These are phyloP conservation scores for Eucera pruinosa DNA, from an alignment of 2,888 invertebrate genomes.

Conservation along the genomic window DNA sequence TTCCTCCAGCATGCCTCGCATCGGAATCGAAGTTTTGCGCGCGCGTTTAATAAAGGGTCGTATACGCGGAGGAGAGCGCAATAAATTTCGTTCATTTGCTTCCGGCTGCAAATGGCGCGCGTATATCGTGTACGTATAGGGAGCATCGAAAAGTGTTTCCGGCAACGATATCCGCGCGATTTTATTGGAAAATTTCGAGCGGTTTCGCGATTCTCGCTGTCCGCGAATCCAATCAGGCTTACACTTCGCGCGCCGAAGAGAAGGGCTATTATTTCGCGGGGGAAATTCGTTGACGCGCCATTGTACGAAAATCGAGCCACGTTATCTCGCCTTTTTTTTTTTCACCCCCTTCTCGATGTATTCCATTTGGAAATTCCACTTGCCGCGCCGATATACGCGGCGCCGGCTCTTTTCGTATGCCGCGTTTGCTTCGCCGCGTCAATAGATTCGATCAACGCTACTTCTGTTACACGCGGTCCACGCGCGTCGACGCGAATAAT, in stretches of 20 bases:
- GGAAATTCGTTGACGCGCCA: constrained; percentile 48
- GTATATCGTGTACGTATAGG: constrained; percentile 13
- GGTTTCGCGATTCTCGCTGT: constrained; percentile 17
- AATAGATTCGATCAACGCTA: constrained; percentile 20
- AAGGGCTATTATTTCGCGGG: constrained; percentile 35
- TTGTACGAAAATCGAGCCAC: constrained; percentile 45
- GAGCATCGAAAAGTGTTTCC: constrained; percentile 15
- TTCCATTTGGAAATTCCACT: constrained; percentile 9
- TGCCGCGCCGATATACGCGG: too few species aligned
- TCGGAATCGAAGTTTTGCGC: too few species aligned
- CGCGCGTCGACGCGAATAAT: constrained; percentile 24
- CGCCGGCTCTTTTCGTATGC: not conserved
- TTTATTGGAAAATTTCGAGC: constrained; percentile 41
- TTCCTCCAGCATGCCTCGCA: not conserved
- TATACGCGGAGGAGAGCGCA: too few species aligned
- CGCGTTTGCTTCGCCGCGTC: not conserved
- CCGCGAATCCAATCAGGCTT: constrained; percentile 47
- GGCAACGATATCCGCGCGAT: constrained; percentile 13
- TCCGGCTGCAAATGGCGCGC: not conserved
- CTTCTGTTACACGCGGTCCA: too few species aligned
- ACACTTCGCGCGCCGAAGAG: constrained; percentile 13
- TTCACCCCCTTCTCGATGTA: not conserved
- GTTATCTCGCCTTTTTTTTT: constrained; percentile 10
- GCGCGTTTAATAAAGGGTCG: too few species aligned
- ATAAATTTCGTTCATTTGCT: not conserved